phyloP scores from a whole-genome alignment of 2,888 invertebrate species.

The Plagodis dolabraria region DNA sequence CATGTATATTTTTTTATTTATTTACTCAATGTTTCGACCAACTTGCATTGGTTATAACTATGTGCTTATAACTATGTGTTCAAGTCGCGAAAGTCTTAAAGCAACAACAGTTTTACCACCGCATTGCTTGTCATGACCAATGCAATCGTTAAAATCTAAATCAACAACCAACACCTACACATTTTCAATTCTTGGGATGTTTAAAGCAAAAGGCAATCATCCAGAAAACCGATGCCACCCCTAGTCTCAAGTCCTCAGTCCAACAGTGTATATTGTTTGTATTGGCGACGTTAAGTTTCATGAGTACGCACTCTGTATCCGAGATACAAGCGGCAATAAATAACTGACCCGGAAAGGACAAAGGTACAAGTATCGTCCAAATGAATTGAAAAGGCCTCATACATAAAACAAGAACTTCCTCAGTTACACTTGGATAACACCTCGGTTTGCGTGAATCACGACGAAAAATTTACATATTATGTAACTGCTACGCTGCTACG shows the following conservation, averaged over 20 bases:
- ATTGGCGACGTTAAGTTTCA: conserved; percentile 50
- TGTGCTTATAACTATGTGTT: too few species aligned
- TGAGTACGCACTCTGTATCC: conserved; percentile 68
- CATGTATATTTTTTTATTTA: too few species aligned
- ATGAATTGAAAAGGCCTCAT: conserved; percentile 82
- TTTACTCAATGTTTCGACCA: too few species aligned
- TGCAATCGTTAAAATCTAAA: too few species aligned
- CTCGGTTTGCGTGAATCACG: conserved; percentile 62
- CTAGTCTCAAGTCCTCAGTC: conserved; percentile 21
- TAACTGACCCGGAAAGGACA: conserved; percentile 82
- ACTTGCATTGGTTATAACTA: too few species aligned
- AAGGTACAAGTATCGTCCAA: conserved; percentile 77
- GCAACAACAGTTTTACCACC: too few species aligned
- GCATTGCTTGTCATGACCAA: too few species aligned
- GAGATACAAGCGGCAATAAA: conserved; percentile 77
- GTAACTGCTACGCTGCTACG: conserved; percentile 18
- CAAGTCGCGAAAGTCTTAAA: too few species aligned
- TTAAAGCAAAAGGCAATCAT: not conserved
- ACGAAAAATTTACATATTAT: conserved; percentile 60
- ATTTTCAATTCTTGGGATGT: too few species aligned
- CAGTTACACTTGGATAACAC: conserved; percentile 64
- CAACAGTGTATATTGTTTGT: conserved; percentile 47
- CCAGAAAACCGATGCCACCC: not conserved
- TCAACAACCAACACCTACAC: too few species aligned
- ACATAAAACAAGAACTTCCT: conserved; percentile 75